Base-by-base conservation (phyloP, 2,797 vertebrate genomes). In the Cirrhinus molitorella region DNA sequence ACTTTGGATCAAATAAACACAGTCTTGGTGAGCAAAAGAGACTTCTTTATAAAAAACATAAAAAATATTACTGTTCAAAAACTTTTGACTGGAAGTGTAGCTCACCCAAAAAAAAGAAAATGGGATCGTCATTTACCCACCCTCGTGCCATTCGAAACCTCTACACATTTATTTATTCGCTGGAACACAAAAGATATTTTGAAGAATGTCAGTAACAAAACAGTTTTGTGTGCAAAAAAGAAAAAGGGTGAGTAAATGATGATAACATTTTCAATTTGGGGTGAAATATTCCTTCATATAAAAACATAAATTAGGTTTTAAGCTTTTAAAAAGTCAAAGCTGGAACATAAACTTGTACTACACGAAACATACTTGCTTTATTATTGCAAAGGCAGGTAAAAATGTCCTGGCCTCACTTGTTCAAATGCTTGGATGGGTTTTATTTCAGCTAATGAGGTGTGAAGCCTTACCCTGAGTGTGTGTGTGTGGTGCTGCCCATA, bases 361-460 rank as follows among this genome's bases (percentile, higher is more conserved):
- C 28, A 14, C 16, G 43, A 47, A 72, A 78, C 81, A 49, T 68
- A 16, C 53, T 72, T 37, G 40, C 14, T 34, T 65, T 49, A 37
- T 68, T 47, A 67, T 72, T 28, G 9, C 57, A 28, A 31, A 71
- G 79, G 57, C 53, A 83, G 83, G 79, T 87, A 70, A 79, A 83
- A 83, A 73, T 80, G 65, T 25, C 53, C 45, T 80, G 74, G 76
- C 68, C 70, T 92, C 89, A 92, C 89, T 87, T 90, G 94, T 81
- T 95, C 93, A 93, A 95, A 95, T 93, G 95, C 93, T 93, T 95
- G 95, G 92, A 94, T 96, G 94, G 92, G 92, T 96, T 96, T 96
- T 95, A 96, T 95, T 95, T 93, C 93, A 90, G 92, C 94, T 96
- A 96, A 96, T 95, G 95, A 96, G 95, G 96, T 96, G 96, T 96